Evolutionary conservation across 2,113 vertebrate species (phyloP), one percentile per base, ranked within the genome.

Genomic region (Hemichromis elongatus): DNA sequence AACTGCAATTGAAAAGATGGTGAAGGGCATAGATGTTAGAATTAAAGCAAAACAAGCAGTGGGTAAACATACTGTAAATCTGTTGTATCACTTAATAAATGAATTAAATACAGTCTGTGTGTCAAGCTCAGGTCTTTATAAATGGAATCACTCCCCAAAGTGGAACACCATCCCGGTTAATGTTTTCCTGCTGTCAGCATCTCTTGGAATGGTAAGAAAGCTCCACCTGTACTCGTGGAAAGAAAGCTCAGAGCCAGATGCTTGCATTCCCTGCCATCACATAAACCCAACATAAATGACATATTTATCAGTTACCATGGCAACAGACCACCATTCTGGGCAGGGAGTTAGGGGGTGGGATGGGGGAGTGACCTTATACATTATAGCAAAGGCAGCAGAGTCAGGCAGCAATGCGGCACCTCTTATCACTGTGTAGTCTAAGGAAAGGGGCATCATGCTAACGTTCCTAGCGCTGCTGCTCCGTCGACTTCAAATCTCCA

Each of bases 321-420:
- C 13, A 85, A 90, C 80, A 35, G 12, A 5, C 81, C 24, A 68
- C 21, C 21, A 16, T 35, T 77, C 35, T 53, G 26, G 4, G 19
- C 35, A 66, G 53, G 16, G 14, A 80, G 53, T 54, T 9, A 2
- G 12, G 33, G 47, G 77, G 82, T 85, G 30, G 53, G 50, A 93
- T 55, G 66, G 2, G 63, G 47, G 73, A 68, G 5, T 86, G 84
- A 86, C 86, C 86, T 87, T 85, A 84, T 55, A 52, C 37, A 55
- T 45, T 53, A 55, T 8, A 57, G 63, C 11, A 78, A 85, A 79
- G 55, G 47, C 42, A 70, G 18, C 24, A 19, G 68, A 77, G 77
- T 54, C 50, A 80, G 42, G 81, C 30, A 84, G 30, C 75, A 57
- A 78, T 82, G 13, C 4, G 3, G 11, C 68, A 81, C 52, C 56